Conservation (phyloP, 2,113 vertebrate species). For the Phalacrocorax carbo region DNA sequence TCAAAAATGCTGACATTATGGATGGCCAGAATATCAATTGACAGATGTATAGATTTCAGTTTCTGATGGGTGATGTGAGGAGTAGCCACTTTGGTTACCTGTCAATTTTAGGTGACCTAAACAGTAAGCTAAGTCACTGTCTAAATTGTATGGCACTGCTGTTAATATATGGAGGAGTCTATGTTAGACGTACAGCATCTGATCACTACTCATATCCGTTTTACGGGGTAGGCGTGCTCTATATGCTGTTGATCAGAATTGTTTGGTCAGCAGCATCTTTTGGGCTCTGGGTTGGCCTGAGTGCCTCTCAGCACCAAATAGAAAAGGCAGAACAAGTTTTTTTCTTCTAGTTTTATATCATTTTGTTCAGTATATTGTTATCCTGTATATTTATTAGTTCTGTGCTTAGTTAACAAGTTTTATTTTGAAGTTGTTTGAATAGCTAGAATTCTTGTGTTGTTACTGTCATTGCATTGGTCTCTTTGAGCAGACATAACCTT, state of each 20-base stretch:
- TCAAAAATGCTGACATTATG: fast-evolving
- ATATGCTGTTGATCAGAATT: background rate
- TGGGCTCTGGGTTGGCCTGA: background rate
- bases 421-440: background rate
- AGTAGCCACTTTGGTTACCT: background rate
- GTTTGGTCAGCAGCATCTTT: background rate
- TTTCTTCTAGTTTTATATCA: background rate
- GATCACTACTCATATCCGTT: background rate
- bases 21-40: background rate
- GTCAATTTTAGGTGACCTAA: background rate
- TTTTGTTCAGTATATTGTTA: background rate
- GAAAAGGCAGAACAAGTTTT: background rate
- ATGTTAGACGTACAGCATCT: background rate
- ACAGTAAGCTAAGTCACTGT: background rate
- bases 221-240: background rate
- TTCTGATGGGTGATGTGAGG: background rate
- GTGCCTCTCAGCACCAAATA: background rate
- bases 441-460: background rate
- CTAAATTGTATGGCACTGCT: background rate
- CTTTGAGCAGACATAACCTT: background rate
- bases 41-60: background rate
- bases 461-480: background rate
- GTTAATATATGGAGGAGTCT: background rate
- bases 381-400: background rate
- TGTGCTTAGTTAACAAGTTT: background rate